A percentile compares a stretch with the other conserved stretches of the same genome.
phyloP scores from a whole-genome alignment of 2,888 invertebrate species.

The Hedya salicella region DNA sequence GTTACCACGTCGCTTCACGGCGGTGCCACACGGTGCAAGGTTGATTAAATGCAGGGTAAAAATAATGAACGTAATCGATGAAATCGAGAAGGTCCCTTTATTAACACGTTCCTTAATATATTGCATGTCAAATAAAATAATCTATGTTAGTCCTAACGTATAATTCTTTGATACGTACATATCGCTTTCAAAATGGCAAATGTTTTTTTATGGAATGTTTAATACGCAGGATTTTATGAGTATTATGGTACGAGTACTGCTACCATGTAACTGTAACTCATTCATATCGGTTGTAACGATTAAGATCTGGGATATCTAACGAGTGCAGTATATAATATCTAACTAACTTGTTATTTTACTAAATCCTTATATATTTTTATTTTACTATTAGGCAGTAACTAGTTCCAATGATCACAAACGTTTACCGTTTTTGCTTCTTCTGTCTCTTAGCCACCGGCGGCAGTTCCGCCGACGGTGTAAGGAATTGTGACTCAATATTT shows the following conservation, averaged over 20 bases:
- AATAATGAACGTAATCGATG: constrained; percentile 14
- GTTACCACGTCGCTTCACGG: constrained; percentile 58
- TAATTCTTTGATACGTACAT: no score
- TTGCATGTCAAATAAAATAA: no score
- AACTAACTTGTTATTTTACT: constrained; percentile 1
- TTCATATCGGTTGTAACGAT: no score
- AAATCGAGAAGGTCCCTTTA: constrained; percentile 10
- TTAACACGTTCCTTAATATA: neutral
- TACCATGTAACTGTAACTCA: no score
- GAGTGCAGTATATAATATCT: neutral
- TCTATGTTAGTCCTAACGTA: no score
- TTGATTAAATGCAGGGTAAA: constrained; percentile 52
- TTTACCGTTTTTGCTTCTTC: constrained; percentile 61
- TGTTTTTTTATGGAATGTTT: no score
- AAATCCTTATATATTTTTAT: constrained; percentile 11
- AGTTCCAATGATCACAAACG: neutral
- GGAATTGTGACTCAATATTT: constrained; percentile 61
- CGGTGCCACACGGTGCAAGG: constrained; percentile 67
- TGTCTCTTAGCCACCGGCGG: constrained; percentile 59
- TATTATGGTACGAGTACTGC: no score
- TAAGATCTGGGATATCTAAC: no score
- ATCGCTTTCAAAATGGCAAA: no score
- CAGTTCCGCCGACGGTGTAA: constrained; percentile 45
- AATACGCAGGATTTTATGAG: no score
- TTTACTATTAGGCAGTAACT: constrained; percentile 31